phyloP scores from a whole-genome alignment of 2,113 vertebrate species.

The Chloroceryle aenea region DNA sequence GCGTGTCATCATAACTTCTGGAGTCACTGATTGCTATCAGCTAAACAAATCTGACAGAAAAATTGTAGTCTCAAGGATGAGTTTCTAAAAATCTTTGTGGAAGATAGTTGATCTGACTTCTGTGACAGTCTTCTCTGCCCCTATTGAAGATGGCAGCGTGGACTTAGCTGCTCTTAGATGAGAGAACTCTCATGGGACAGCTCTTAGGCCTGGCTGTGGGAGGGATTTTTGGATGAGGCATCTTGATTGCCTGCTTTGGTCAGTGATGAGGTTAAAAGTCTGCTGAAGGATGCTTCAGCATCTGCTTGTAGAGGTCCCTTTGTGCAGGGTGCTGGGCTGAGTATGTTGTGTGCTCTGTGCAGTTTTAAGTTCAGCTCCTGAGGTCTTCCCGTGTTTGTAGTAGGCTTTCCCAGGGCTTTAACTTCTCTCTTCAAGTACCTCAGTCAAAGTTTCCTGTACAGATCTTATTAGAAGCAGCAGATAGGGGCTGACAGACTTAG shows the following conservation, averaged over 20 bases:
- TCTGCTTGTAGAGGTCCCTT: accelerated
- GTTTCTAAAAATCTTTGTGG: background rate
- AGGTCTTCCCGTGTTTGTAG: background rate
- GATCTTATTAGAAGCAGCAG: background rate
- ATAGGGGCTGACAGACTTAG: background rate
- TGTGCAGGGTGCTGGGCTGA: background rate
- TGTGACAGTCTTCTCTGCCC: background rate
- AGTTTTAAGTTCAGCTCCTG: background rate
- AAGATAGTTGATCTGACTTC: background rate
- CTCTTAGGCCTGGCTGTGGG: background rate
- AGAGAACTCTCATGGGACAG: background rate
- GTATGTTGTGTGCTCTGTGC: background rate
- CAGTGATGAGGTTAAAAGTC: background rate
- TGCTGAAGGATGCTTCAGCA: background rate
- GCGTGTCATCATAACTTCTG: background rate
- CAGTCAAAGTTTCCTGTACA: background rate
- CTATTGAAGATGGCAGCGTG: background rate
- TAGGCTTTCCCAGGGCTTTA: background rate
- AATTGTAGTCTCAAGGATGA: background rate
- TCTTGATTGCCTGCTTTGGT: background rate
- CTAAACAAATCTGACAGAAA: conserved; percentile 35
- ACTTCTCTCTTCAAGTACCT: background rate
- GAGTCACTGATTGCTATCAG: conserved; percentile 7
- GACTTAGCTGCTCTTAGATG: background rate
- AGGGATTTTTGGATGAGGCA: background rate